Conservation (phyloP, 2,797 vertebrate species). For the Geotria australis region DNA sequence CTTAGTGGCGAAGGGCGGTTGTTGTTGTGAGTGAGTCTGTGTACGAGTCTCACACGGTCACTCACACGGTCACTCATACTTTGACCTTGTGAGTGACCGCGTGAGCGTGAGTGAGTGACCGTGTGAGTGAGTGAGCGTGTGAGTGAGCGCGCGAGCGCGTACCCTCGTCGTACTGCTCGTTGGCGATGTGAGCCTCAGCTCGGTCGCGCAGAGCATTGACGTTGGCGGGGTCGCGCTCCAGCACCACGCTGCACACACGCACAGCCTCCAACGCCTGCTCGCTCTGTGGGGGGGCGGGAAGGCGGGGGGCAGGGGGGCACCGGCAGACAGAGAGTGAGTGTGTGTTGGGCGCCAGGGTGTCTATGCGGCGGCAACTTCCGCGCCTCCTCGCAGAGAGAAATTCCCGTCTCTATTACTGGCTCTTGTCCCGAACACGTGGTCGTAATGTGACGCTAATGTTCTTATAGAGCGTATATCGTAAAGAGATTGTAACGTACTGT, state of each 20-base stretch:
- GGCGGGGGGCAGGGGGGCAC: background rate
- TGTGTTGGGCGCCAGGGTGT: background rate
- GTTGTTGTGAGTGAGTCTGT: too few relatives aligned
- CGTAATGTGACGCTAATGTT: too few relatives aligned
- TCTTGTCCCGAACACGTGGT: background rate
- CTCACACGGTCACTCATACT: too few relatives aligned
- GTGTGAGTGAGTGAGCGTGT: too few relatives aligned
- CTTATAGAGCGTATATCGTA: too few relatives aligned
- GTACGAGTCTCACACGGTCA: too few relatives aligned
- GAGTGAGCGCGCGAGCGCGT: constrained; percentile 1
- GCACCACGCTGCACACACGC: constrained; percentile 36
- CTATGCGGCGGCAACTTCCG: background rate
- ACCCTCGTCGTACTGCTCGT: constrained; percentile 85
- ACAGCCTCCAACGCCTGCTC: constrained; percentile 40
- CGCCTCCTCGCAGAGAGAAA: background rate
- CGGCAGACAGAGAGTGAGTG: background rate
- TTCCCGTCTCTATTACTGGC: background rate
- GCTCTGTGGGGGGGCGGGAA: constrained; percentile 12
- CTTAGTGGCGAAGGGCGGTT: too few relatives aligned
- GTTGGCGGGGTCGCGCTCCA: constrained; percentile 32
- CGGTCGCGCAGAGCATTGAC: constrained; percentile 49
- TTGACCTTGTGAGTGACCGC: too few relatives aligned
- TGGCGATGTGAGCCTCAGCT: constrained; percentile 55
- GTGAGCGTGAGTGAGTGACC: too few relatives aligned
- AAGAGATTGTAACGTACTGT: too few relatives aligned